Conservation (phyloP, 2,888 invertebrate genomes). For the Heteromyza rotundicornis region DNA sequence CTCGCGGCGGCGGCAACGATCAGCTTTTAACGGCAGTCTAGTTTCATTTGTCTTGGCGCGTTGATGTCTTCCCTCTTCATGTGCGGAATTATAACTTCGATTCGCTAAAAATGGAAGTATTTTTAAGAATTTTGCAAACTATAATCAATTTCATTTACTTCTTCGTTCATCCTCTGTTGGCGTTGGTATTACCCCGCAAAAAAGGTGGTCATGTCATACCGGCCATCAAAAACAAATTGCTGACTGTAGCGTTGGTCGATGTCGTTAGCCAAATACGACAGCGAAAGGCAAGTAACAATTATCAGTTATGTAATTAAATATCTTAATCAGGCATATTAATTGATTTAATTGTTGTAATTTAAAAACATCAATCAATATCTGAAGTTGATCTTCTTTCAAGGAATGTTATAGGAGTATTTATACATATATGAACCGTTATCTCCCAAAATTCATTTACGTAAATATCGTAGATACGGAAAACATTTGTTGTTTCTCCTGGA, state of each 20-base stretch:
- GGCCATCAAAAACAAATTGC: background rate
- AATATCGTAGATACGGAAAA: too few relatives aligned
- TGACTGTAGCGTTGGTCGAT: background rate
- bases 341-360: too few relatives aligned
- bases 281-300: background rate
- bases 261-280: background rate
- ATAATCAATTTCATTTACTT: background rate
- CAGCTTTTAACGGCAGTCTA: too few relatives aligned
- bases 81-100: too few relatives aligned
- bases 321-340: too few relatives aligned
- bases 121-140: background rate
- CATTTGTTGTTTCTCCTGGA: too few relatives aligned
- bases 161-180: background rate
- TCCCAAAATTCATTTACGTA: background rate
- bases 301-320: too few relatives aligned
- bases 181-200: background rate
- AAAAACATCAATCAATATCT: too few relatives aligned
- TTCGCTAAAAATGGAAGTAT: conserved; percentile 1
- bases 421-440: too few relatives aligned
- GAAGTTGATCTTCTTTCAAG: background rate
- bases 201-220: background rate
- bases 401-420: background rate
- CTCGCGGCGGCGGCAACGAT: too few relatives aligned
- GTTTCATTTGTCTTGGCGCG: too few relatives aligned
- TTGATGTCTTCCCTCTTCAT: too few relatives aligned